phyloP scores from a whole-genome alignment of 2,113 vertebrate genomes.

The Chaetops frenatus region DNA sequence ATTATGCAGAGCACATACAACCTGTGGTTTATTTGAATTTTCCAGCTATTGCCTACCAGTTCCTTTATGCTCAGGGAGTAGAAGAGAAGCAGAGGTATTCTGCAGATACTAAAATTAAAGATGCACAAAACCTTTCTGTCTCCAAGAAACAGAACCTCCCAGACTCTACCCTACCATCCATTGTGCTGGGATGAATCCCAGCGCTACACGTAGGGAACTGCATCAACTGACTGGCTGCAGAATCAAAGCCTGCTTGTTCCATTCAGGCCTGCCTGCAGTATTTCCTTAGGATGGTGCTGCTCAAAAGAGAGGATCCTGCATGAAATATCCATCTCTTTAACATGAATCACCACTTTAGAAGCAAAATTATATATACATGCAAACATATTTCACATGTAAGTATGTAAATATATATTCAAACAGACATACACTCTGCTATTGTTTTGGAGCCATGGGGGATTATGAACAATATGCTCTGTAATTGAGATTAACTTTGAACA shows the following conservation, averaged over 20 bases:
- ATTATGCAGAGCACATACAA: neutral
- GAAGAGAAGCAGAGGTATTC: neutral
- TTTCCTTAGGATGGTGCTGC: neutral
- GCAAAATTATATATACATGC: constrained; percentile 13
- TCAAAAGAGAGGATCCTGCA: neutral
- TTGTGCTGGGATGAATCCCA: neutral
- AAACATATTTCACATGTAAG: constrained; percentile 21
- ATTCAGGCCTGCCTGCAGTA: neutral
- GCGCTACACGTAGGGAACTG: fast-evolving
- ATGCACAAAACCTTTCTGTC: neutral
- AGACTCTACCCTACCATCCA: neutral
- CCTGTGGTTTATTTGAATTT: neutral
- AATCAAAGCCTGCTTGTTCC: neutral
- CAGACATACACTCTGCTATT: neutral
- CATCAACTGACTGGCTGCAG: neutral
- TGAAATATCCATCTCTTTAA: constrained; percentile 16
- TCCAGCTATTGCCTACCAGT: neutral
- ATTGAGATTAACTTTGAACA: constrained; percentile 63
- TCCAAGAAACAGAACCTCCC: neutral
- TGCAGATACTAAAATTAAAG: neutral
- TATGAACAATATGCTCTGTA: constrained; percentile 55
- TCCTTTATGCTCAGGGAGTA: neutral
- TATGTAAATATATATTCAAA: constrained; percentile 41
- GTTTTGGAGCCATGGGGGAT: constrained; percentile 42
- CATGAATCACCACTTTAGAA: neutral